Conservation (phyloP, 2,113 vertebrate species). For the Otus sunia region DNA sequence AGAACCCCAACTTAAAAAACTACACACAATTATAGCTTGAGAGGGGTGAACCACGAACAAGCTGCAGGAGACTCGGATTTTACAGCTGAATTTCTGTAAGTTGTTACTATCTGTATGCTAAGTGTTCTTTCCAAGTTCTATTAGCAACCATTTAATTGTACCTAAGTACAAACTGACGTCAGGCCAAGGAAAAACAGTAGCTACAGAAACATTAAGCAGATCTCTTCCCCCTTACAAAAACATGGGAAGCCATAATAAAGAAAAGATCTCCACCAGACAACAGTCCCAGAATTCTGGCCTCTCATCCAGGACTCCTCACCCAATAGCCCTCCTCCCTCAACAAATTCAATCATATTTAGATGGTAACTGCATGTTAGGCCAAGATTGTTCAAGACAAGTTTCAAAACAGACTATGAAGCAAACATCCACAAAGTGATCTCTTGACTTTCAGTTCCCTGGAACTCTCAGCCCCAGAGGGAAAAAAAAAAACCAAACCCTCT, state of each 20-base stretch:
- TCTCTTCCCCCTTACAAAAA: background rate
- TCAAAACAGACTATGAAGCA: background rate
- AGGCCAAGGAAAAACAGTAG: background rate
- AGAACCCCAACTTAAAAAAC: background rate
- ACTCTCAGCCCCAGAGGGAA: background rate
- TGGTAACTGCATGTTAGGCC: fast-evolving
- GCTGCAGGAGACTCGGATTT: background rate
- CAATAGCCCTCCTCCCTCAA: background rate
- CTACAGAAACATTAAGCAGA: background rate
- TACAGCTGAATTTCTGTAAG: background rate
- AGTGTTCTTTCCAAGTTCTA: background rate
- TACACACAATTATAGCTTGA: background rate
- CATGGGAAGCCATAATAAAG: background rate
- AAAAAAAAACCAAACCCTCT: background rate
- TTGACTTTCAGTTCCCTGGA: background rate
- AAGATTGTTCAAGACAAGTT: background rate
- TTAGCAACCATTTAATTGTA: fast-evolving
- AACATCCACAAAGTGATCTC: background rate
- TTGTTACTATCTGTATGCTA: fast-evolving
- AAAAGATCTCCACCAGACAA: background rate
- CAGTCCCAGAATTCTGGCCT: background rate
- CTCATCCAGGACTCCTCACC: background rate
- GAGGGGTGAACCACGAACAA: fast-evolving
- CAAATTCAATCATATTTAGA: background rate
- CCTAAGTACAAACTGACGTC: background rate